Percentiles rank a stretch among this genome's conserved stretches.
These are phyloP conservation scores for Pseudococcus jackbeardsleyi DNA, from an alignment of 2,888 invertebrate genomes.

Conservation along the genomic window DNA sequence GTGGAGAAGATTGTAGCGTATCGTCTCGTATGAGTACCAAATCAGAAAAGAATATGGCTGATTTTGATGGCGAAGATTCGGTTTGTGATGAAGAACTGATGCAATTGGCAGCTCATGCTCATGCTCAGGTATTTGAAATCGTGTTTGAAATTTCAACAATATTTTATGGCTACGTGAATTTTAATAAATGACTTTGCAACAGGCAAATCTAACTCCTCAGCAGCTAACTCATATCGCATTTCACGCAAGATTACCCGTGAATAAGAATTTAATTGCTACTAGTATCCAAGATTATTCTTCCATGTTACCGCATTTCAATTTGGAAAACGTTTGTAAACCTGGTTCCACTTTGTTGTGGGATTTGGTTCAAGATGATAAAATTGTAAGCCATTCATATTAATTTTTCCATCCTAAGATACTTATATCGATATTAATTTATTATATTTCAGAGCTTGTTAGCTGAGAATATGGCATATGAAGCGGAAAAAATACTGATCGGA, in stretches of 20 bases:
- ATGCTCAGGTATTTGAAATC: conserved; percentile 69
- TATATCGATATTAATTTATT: background rate
- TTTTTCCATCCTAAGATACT: background rate
- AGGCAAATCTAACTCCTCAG: conserved; percentile 68
- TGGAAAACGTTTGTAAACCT: conserved; percentile 87
- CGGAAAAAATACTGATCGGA: conserved; percentile 92
- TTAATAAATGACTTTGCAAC: background rate
- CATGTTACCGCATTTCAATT: conserved; percentile 69
- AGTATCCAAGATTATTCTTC: conserved; percentile 65
- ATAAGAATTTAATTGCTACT: conserved; percentile 64
- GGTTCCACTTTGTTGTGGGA: conserved; percentile 96
- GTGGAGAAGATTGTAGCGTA: conserved; percentile 78
- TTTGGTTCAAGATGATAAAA: conserved; percentile 90
- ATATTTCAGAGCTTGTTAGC: conserved; percentile 81
- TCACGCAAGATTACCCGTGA: conserved; percentile 68
- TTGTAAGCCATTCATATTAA: conserved; percentile 74
- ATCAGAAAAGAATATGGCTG: conserved; percentile 94
- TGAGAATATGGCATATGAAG: conserved; percentile 92
- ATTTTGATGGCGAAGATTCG: conserved; percentile 92
- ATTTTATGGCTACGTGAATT: background rate
- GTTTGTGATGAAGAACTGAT: conserved; percentile 87
- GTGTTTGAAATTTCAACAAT: background rate
- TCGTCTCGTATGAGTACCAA: conserved; percentile 94
- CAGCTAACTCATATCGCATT: conserved; percentile 69
- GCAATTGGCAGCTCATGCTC: conserved; percentile 71